phyloP scores from a whole-genome alignment of 1,140 invertebrate species.

The Limonius californicus region DNA sequence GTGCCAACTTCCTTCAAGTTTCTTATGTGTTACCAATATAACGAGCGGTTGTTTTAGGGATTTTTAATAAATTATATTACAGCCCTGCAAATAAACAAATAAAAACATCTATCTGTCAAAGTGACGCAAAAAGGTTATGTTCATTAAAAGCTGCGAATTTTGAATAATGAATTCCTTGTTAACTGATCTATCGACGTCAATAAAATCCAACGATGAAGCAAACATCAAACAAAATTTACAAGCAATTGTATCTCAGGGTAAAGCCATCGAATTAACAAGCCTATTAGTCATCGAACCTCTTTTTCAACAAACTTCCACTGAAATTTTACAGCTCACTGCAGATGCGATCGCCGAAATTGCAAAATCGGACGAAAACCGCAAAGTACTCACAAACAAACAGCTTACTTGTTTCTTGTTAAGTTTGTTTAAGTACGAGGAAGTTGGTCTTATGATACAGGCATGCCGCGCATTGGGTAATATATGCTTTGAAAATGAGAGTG shows the following conservation, averaged over 20 bases:
- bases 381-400: conserved; percentile 57
- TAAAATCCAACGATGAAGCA: conserved; percentile 19
- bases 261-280: conserved; percentile 18
- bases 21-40: too few species aligned
- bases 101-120: too few species aligned
- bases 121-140: conserved; percentile 25
- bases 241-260: conserved; percentile 6
- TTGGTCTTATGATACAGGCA: conserved; percentile 50
- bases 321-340: conserved; percentile 44
- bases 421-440: conserved; percentile 45
- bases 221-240: conserved; percentile 15
- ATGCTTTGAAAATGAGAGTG: conserved; percentile 79
- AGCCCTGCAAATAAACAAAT: too few species aligned
- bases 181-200: conserved; percentile 16
- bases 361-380: conserved; percentile 64
- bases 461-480: conserved; percentile 83
- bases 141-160: neutral
- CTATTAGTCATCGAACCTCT: neutral
- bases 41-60: too few species aligned
- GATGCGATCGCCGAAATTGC: conserved; percentile 69
- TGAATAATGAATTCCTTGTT: conserved; percentile 18
- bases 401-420: conserved; percentile 57
- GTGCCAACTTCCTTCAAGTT: too few species aligned
- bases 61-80: too few species aligned
- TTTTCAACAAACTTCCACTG: neutral